A percentile compares a stretch with the other conserved stretches of the same genome.
Evolutionary conservation across 1,140 invertebrate species (phyloP).

Genomic region (Brachionus paranguensis): DNA sequence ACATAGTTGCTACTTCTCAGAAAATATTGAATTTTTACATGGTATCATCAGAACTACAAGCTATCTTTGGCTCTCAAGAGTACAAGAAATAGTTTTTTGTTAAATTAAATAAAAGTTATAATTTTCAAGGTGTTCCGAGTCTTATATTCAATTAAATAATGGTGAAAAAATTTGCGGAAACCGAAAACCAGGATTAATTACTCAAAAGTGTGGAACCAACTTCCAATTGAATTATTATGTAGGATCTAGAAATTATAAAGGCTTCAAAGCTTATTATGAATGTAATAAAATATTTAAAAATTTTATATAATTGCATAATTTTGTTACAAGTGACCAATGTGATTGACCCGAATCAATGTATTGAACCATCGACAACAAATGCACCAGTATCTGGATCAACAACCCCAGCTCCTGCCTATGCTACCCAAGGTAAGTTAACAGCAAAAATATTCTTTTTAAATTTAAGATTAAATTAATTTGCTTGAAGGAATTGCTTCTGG

Average conservation of each 20-base stretch:
- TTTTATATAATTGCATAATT: background rate
- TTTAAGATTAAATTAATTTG: background rate
- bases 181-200: background rate
- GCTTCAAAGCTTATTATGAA: conserved; percentile 25
- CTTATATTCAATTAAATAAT: conserved; percentile 28
- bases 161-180: conserved; percentile 9
- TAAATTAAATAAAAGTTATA: background rate
- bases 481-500: conserved; percentile 5
- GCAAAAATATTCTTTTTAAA: too few relatives aligned
- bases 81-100: background rate
- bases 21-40: conserved; percentile 28
- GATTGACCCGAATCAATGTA: conserved; percentile 2
- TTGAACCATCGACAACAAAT: background rate
- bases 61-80: conserved; percentile 9
- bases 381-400: background rate
- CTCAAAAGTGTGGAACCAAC: conserved; percentile 4
- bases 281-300: background rate
- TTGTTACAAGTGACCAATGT: background rate
- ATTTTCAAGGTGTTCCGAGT: conserved; percentile 17
- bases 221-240: conserved; percentile 5
- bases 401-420: background rate
- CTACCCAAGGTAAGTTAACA: background rate
- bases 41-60: conserved; percentile 1
- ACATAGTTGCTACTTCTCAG: background rate
- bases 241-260: conserved; percentile 27